Base-by-base conservation (phyloP, 2,888 invertebrate genomes). In the Falcaria lacertinaria region DNA sequence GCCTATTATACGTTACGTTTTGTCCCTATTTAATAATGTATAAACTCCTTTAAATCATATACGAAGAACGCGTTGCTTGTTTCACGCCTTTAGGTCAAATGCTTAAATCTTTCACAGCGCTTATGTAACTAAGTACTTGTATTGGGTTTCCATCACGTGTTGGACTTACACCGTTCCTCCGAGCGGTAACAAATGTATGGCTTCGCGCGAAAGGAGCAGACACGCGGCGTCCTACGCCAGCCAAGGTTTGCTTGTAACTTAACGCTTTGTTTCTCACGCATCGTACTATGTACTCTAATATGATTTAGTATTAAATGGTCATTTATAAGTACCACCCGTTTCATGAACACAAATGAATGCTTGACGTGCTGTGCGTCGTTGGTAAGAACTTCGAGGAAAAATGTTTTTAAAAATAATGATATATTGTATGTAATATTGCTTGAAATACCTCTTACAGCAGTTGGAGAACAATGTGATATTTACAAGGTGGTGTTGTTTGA, bases 181-280 rank as follows among this genome's bases (percentile, higher is more conserved):
- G 53, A 57, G 60, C 59, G 57, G 60, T 58, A 60, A 64, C 60
- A 64, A 64, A 53, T 65, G 63, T 65, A 63, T 48, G 61, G 59
- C 64, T 70, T 64, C 61, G 43, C 47, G 54, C 45, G 58, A 52
- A 52, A 50, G 41, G 48, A 47, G 49, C 35, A 41, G 52, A 45
- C 49, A 47, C 52, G 47, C 45, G 57, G 48, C 64, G 58, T 65
- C 64, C 57, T 56, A 53, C 55, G 19, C n/a, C n/a, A n/a, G 48
- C 44, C 50, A 43, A 47, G 49, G 47, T 63, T 61, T 59, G 66
- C 63, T 62, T 60, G 70, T 68, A 71, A 72, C 64, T 58, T 56
- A 61, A 68, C 52, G 59, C 65, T 64, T 66, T 64, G 67, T 65
- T 74, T 75, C 73, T 66, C 71, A 73, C 72, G 73, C 66, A 54